These are phyloP conservation scores for Gorsachius magnificus DNA, from an alignment of 2,797 vertebrate genomes.

Conservation along the genomic window DNA sequence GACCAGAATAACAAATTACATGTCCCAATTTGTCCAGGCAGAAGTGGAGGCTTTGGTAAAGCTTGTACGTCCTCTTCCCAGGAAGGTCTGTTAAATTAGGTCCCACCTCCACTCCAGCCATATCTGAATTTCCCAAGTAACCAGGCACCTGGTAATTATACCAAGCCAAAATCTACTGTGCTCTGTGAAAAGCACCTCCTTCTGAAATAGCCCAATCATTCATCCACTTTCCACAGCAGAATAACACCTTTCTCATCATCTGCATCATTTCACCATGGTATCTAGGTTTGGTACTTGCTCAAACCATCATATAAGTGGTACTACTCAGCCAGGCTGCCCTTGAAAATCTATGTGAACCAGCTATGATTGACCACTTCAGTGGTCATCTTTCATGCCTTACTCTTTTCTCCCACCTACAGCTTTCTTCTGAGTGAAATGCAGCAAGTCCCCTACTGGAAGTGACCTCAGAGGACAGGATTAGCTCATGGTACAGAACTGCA, in stretches of 20 bases:
- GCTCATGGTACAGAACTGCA: background rate
- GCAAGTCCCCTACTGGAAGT: background rate
- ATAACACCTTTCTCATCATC: background rate
- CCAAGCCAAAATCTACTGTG: background rate
- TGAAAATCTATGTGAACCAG: background rate
- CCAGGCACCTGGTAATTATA: background rate
- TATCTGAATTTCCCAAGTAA: background rate
- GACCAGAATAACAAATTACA: background rate
- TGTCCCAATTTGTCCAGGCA: background rate
- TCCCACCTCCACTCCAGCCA: background rate
- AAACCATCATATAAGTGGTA: background rate
- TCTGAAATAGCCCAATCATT: background rate
- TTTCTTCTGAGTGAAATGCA: background rate
- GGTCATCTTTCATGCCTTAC: background rate
- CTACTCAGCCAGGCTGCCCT: background rate
- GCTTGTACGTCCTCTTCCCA: background rate
- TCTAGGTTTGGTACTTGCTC: background rate
- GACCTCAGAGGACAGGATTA: background rate
- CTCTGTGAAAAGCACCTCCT: background rate
- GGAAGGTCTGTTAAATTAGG: background rate
- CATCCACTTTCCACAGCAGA: background rate
- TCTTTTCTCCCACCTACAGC: background rate
- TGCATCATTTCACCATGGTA: background rate
- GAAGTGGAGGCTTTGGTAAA: background rate
- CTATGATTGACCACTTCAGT: background rate